Conservation (phyloP, 2,888 invertebrate species). For the Cosmia trapezina region DNA sequence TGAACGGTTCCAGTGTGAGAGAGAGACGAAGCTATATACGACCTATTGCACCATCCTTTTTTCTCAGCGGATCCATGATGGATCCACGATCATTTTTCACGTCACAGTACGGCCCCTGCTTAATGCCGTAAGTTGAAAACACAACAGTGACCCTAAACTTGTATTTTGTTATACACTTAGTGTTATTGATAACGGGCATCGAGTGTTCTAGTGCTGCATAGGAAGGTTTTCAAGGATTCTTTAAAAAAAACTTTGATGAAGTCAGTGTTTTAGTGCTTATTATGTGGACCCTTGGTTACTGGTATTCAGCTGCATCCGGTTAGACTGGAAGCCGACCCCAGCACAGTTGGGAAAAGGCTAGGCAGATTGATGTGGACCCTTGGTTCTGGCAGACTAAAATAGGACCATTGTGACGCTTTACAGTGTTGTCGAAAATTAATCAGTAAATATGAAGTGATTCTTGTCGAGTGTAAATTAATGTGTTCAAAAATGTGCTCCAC, state of each 20-base stretch:
- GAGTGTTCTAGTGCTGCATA: background rate
- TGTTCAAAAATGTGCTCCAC: constrained; percentile 7
- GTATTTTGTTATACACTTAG: background rate
- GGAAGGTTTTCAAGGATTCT: background rate
- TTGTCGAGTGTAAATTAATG: background rate
- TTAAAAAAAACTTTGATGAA: background rate
- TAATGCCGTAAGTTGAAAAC: background rate
- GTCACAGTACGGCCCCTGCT: too few species aligned
- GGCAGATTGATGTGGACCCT: background rate
- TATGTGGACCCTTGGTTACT: background rate
- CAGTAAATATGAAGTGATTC: background rate
- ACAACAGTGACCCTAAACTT: background rate
- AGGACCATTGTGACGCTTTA: background rate
- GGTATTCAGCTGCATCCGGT: too few species aligned
- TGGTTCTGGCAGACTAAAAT: background rate
- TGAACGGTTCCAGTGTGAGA: too few species aligned
- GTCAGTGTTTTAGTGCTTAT: background rate
- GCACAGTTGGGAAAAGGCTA: too few species aligned
- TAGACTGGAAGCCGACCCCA: too few species aligned
- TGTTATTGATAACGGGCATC: background rate
- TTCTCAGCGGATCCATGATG: too few species aligned
- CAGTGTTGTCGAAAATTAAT: background rate
- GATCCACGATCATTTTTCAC: too few species aligned
- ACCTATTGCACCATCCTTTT: too few species aligned
- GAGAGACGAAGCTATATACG: too few species aligned